Conservation (phyloP, 2,888 invertebrate species). For the Pemphredon lugubris region DNA sequence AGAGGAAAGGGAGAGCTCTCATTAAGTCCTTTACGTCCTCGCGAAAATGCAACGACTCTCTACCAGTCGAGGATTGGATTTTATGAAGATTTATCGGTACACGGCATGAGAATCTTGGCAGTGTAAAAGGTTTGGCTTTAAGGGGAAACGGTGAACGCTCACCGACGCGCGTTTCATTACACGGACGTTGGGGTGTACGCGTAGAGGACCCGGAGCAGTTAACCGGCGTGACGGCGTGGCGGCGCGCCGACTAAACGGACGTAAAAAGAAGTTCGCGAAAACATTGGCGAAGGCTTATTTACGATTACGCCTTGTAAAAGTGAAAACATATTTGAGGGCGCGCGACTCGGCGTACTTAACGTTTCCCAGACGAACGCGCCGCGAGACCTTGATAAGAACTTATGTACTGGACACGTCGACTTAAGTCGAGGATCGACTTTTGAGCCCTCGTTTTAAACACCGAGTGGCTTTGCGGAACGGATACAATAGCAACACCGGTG, state of each 20-base stretch:
- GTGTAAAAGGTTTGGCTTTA: constrained; percentile 15
- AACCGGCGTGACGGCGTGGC: neutral
- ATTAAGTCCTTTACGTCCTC: constrained; percentile 39
- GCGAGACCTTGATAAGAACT: constrained; percentile 48
- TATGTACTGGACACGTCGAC: constrained; percentile 37
- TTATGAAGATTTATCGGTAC: constrained; percentile 60
- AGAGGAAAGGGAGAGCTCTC: too few species aligned
- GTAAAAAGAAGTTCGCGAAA: too few species aligned
- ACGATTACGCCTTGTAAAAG: neutral
- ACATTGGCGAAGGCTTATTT: constrained; percentile 2
- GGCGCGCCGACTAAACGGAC: too few species aligned
- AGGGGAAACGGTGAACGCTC: constrained; percentile 9
- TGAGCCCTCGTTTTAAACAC: constrained; percentile 55
- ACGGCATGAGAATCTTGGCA: constrained; percentile 28
- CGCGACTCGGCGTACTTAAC: too few species aligned
- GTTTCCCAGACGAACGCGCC: constrained; percentile 23
- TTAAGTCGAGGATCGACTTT: constrained; percentile 54
- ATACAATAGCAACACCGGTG: constrained; percentile 38
- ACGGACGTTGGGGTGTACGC: neutral
- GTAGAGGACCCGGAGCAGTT: neutral
- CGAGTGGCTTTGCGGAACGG: constrained; percentile 49
- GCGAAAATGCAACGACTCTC: constrained; percentile 46
- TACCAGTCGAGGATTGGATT: constrained; percentile 43
- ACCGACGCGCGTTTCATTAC: constrained; percentile 20
- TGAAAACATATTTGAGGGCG: constrained; percentile 1